phyloP scores from a whole-genome alignment of 2,113 vertebrate genomes.

The Bolborhynchus lineola region DNA sequence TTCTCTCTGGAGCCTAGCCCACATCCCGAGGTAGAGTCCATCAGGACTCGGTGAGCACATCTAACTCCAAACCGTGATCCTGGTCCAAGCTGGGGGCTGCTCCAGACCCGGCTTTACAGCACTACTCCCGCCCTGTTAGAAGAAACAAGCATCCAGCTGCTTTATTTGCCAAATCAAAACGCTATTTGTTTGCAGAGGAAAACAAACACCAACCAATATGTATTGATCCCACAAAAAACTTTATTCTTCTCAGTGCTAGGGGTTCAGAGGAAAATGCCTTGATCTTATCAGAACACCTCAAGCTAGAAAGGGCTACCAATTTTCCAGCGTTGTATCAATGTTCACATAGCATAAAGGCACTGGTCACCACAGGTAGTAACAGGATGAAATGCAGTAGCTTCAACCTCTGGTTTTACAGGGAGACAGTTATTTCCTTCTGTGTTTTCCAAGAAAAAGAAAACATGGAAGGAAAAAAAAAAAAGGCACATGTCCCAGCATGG shows the following conservation, averaged over 20 bases:
- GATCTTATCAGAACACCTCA: not conserved
- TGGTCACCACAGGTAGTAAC: not conserved
- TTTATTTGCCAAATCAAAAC: not conserved
- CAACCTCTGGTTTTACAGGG: not conserved
- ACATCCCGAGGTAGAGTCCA: not conserved
- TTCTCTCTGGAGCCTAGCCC: slow-evolving; percentile 7
- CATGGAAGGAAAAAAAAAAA: not conserved
- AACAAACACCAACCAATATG: not conserved
- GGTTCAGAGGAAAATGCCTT: not conserved
- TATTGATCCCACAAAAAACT: not conserved
- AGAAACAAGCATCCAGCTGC: not conserved
- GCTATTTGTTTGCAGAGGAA: not conserved
- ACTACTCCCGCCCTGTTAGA: not conserved
- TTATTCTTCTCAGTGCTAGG: not conserved
- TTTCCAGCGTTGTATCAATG: not conserved
- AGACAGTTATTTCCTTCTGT: not conserved
- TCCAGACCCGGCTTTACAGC: not conserved
- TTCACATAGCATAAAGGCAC: not conserved
- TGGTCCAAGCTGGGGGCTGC: not conserved
- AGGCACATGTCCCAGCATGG: not conserved
- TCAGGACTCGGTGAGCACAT: not conserved
- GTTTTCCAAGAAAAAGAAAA: not conserved
- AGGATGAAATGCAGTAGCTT: not conserved
- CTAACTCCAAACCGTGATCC: not conserved
- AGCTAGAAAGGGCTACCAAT: not conserved